phyloP scores from a whole-genome alignment of 2,113 vertebrate genomes.

The Entelurus aequoreus region DNA sequence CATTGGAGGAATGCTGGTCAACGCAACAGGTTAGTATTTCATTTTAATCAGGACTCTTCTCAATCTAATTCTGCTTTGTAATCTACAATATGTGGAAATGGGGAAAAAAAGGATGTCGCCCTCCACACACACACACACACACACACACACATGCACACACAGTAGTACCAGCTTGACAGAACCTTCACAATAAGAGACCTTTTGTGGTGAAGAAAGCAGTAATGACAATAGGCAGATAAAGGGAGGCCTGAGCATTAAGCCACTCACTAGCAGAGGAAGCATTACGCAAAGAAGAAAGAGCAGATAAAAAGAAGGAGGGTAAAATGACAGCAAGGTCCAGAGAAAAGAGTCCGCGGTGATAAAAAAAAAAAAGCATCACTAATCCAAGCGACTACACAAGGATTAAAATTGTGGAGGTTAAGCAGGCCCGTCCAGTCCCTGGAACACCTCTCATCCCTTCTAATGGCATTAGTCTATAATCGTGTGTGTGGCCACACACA shows the following conservation, averaged over 20 bases:
- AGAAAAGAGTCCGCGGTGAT: conserved; percentile 45
- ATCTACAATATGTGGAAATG: background rate
- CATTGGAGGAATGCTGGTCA: too few relatives aligned
- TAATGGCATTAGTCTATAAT: conserved; percentile 62
- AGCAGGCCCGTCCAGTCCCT: conserved; percentile 39
- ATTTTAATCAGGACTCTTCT: background rate
- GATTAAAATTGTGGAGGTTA: conserved; percentile 61
- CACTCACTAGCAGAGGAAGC: conserved; percentile 46
- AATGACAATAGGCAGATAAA: conserved; percentile 60
- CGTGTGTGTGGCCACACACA: conserved; percentile 8
- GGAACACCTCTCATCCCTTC: conserved; percentile 26
- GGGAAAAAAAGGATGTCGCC: background rate
- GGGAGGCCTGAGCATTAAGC: conserved; percentile 61
- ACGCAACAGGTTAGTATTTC: too few relatives aligned
- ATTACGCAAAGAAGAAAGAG: conserved; percentile 42
- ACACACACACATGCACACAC: background rate
- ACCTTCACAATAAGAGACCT: conserved; percentile 21
- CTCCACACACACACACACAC: background rate
- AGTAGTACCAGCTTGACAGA: conserved; percentile 5
- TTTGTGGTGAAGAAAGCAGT: conserved; percentile 43
- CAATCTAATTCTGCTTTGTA: background rate
- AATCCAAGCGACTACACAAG: conserved; percentile 61
- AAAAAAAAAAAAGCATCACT: conserved; percentile 44
- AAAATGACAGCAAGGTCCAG: conserved; percentile 38
- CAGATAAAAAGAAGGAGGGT: conserved; percentile 36